Evolutionary conservation across 2,888 invertebrate species (phyloP), one percentile per base, ranked within the genome.

Genomic region (Carcina quercana): DNA sequence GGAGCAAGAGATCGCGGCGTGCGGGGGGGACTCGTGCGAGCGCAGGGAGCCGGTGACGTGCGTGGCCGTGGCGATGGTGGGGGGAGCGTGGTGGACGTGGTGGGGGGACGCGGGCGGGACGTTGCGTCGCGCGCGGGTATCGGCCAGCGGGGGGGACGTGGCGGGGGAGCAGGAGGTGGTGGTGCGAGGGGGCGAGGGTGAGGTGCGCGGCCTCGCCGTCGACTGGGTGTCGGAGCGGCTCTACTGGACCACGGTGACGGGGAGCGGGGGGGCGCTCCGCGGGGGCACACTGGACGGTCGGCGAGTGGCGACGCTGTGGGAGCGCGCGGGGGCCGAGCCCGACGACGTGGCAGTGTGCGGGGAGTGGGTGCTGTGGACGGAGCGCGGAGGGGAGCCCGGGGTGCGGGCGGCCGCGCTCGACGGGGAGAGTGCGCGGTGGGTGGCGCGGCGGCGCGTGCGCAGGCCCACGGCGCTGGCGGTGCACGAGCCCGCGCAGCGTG

Each of bases 391-490:
- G 34, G 69, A 59, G 38, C 82, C 89, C 7, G 76, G 89, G 38
- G 89, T 94, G 49, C 85, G 89, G 70, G 68, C 84, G 13, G 86
- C 89, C 13, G 82, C 86, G 12, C 86, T 91, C 75, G 91, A 91
- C 63, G 94, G 93, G 17, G 60, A 63, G 24, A 75, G 30, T 36
- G 50, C 48, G 42, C 83, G 80, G 46, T 73, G 82, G 35, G 67
- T 93, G 21, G 86, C 91, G 30, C 73, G 80, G 33, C 79, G 85
- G 3, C 85, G 89, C 47, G 76, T 91, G 38, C 86, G 90, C 8
- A 92, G 93, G 86, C 93, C 93, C 1, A 86, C 88, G 3, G 92
- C 94, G 45, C 82, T 95, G 26, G 89, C 94, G 3, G 85, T 95
- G 32, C 92, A 93, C 68, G 87, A 88, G 60, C 87, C 92, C 0